Percentiles rank a stretch among this genome's conserved stretches.
Conservation (phyloP, 2,113 vertebrate species). For the Oophaga pumilio region DNA sequence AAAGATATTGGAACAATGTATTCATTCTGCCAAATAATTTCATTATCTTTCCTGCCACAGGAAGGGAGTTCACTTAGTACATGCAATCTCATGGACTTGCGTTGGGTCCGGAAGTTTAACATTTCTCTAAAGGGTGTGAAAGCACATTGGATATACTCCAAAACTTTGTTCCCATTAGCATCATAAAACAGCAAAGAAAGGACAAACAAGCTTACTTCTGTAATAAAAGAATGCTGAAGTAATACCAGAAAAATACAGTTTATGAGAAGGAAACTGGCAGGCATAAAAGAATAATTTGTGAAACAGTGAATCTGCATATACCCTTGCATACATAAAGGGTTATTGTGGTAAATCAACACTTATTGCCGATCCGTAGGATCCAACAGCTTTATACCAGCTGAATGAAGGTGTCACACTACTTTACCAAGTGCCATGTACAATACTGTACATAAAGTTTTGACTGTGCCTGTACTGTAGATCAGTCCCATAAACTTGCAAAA, state of each 20-base stretch:
- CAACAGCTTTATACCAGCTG: too few species aligned
- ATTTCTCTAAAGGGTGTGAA: constrained; percentile 14
- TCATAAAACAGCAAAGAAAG: not conserved
- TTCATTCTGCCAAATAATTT: not conserved
- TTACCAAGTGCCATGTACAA: too few species aligned
- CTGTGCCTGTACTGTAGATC: too few species aligned
- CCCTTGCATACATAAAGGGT: too few species aligned
- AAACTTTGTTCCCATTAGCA: not conserved
- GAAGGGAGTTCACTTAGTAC: constrained; percentile 20
- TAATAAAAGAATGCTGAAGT: not conserved
- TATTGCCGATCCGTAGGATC: too few species aligned
- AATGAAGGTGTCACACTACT: too few species aligned
- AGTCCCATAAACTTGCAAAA: too few species aligned
- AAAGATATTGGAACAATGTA: not conserved
- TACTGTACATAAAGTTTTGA: too few species aligned
- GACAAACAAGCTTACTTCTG: not conserved
- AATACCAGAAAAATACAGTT: not conserved
- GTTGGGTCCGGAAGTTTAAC: not conserved
- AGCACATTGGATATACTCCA: not conserved
- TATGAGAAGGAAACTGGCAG: not conserved
- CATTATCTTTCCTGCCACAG: not conserved
- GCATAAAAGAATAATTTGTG: not conserved
- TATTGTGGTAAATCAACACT: too few species aligned
- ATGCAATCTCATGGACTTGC: not conserved
- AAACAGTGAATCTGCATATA: not conserved